Percentiles rank a stretch among this genome's conserved stretches.
Evolutionary conservation across 2,113 vertebrate genomes (phyloP).

Genomic region (Bungarus multicinctus): DNA sequence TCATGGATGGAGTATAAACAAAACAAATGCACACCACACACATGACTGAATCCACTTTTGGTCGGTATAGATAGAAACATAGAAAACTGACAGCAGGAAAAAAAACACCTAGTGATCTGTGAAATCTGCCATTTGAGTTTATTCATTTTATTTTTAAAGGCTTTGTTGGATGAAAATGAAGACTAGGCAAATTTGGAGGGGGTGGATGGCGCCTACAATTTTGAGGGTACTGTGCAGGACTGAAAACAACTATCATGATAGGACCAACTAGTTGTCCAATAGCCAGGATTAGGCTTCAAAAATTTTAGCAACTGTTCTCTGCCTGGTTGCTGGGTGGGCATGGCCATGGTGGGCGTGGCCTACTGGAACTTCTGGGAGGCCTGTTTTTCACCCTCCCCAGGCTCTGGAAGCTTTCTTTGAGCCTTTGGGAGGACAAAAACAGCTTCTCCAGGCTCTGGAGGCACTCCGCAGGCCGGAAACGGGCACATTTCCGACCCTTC

Average conservation of each 20-base stretch:
- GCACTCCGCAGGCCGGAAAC: too few relatives aligned
- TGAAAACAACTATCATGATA: background rate
- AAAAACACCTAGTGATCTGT: background rate
- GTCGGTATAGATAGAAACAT: background rate
- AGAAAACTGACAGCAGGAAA: background rate
- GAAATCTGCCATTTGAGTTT: background rate
- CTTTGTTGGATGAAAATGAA: background rate
- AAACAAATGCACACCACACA: background rate
- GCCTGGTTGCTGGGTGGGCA: too few relatives aligned
- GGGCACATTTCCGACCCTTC: too few relatives aligned
- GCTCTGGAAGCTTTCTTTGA: too few relatives aligned
- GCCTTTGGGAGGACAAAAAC: too few relatives aligned
- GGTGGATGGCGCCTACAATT: background rate
- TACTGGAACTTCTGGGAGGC: too few relatives aligned
- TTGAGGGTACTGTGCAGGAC: background rate
- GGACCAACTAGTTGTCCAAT: background rate
- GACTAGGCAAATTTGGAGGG: background rate
- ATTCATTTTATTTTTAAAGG: background rate
- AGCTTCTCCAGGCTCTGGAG: too few relatives aligned
- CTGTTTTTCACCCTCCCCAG: too few relatives aligned
- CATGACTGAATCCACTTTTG: background rate
- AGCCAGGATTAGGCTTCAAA: background rate
- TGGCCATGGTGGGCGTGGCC: too few relatives aligned
- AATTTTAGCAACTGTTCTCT: too few relatives aligned
- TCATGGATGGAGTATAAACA: background rate